A percentile compares a stretch with the other conserved stretches of the same genome.
Conservation (phyloP, 2,113 vertebrate genomes). For the Rhodinocichla rosea region DNA sequence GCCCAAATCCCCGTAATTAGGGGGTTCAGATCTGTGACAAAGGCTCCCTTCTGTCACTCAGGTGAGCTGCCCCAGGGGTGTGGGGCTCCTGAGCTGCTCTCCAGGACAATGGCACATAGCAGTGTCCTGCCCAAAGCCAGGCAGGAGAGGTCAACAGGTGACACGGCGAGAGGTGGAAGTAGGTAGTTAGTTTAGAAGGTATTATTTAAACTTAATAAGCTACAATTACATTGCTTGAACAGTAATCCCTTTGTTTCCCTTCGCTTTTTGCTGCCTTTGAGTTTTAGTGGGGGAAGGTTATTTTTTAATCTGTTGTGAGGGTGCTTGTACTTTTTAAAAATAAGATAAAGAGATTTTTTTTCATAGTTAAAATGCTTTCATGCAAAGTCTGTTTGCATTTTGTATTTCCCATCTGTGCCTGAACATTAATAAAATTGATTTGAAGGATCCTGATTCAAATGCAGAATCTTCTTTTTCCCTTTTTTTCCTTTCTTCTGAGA, state of each 20-base stretch:
- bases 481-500: background rate
- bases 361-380: background rate
- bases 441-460: background rate
- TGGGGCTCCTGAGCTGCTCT: background rate
- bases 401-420: background rate
- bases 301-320: conserved; percentile 7
- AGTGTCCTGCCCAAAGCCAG: conserved; percentile 18
- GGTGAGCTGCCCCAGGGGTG: conserved; percentile 45
- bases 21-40: conserved; percentile 41
- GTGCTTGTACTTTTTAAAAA: background rate
- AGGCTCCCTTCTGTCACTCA: conserved; percentile 61
- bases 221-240: conserved; percentile 69
- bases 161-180: conserved; percentile 42
- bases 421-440: conserved; percentile 9
- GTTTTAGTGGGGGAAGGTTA: background rate
- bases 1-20: conserved; percentile 57
- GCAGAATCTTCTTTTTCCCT: background rate
- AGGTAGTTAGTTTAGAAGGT: conserved; percentile 62
- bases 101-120: conserved; percentile 17
- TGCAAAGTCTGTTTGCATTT: background rate
- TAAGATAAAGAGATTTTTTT: conserved; percentile 31
- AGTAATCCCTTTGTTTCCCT: conserved; percentile 69
- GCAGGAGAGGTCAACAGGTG: conserved; percentile 70
- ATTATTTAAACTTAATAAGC: conserved; percentile 70
- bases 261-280: background rate